phyloP scores from a whole-genome alignment of 2,113 vertebrate genomes.

The Pteronura brasiliensis region DNA sequence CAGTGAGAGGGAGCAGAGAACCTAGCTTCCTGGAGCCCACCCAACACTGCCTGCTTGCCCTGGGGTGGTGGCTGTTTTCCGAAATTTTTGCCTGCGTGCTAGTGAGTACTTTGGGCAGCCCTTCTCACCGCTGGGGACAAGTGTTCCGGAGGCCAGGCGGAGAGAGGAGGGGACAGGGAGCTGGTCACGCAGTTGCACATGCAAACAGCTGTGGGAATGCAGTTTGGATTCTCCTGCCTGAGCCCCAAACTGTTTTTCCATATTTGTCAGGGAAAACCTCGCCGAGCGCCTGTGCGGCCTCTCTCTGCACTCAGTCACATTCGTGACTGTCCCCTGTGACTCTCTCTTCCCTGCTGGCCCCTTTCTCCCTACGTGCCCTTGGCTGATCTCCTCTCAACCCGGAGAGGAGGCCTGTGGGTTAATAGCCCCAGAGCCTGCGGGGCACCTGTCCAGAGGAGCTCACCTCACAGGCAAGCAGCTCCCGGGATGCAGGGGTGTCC shows the following conservation, averaged over 20 bases:
- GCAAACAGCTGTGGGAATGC: not conserved
- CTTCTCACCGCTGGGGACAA: not conserved
- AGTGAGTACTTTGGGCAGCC: not conserved
- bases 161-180: not conserved
- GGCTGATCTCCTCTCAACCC: not conserved
- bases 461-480: not conserved
- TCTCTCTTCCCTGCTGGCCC: accelerated
- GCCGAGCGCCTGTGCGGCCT: not conserved
- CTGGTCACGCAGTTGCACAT: accelerated
- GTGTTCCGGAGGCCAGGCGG: not conserved
- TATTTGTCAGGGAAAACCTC: not conserved
- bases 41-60: not conserved
- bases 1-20: not conserved
- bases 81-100: not conserved
- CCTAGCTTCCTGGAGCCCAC: not conserved
- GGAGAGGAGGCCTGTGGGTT: not conserved
- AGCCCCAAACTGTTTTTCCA: not conserved
- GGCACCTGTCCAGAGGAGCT: not conserved
- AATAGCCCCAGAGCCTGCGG: not conserved
- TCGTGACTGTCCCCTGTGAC: not conserved
- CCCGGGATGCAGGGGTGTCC: not conserved
- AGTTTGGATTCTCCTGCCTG: not conserved
- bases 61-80: not conserved
- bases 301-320: not conserved
- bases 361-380: not conserved